Evolutionary conservation across 1,140 invertebrate genomes (phyloP).

Genomic region (Heliconius himera): DNA sequence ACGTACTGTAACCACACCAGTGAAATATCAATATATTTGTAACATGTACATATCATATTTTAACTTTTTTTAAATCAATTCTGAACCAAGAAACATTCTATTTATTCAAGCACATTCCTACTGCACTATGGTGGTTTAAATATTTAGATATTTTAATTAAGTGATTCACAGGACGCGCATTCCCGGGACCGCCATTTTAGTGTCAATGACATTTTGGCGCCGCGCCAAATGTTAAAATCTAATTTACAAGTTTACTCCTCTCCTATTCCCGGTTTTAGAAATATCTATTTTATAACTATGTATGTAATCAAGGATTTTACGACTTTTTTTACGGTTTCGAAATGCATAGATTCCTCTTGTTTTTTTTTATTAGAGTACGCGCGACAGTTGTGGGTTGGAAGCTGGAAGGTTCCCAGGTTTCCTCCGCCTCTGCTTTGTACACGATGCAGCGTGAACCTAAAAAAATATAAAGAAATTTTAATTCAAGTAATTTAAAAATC

Average conservation of each 20-base stretch:
- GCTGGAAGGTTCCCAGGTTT: too few species aligned
- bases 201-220: slow-evolving; percentile 30
- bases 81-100: background rate
- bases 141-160: slow-evolving; percentile 26
- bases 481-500: too few species aligned
- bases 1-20: too few species aligned
- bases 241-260: slow-evolving; percentile 8
- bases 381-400: too few species aligned
- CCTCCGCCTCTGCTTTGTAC: too few species aligned
- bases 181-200: slow-evolving; percentile 26
- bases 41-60: background rate
- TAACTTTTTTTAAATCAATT: background rate
- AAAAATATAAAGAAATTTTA: too few species aligned
- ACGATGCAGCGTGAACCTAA: too few species aligned
- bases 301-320: background rate
- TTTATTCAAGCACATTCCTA: background rate
- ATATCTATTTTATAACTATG: background rate
- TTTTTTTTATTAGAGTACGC: background rate
- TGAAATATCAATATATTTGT: too few species aligned
- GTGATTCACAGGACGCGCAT: slow-evolving; percentile 32
- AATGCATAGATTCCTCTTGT: background rate
- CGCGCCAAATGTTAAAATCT: slow-evolving; percentile 23
- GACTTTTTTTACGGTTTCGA: background rate
- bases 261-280: slow-evolving; percentile 5
- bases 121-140: slow-evolving; percentile 19